Percentiles rank a stretch among this genome's conserved stretches.
Conservation (phyloP, 1,140 invertebrate genomes). For the Drosophila grimshawi region DNA sequence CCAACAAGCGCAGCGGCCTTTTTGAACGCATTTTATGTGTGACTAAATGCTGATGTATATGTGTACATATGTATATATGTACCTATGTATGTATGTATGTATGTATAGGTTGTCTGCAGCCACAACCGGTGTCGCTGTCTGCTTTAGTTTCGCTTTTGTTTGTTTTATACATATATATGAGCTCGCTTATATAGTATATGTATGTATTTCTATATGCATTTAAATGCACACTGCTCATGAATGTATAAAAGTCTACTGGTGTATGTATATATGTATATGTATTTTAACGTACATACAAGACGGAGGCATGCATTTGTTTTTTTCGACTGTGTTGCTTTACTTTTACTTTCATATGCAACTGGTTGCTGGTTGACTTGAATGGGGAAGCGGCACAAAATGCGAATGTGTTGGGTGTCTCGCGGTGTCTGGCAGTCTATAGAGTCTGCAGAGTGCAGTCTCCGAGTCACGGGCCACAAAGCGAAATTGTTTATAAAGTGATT, state of each 20-base stretch:
- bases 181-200: slow-evolving; percentile 41
- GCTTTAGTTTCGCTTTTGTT: slow-evolving; percentile 66
- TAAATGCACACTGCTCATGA: slow-evolving; percentile 59
- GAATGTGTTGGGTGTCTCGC: slow-evolving; percentile 50
- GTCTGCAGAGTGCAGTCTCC: slow-evolving; percentile 24
- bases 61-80: slow-evolving; percentile 18
- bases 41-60: slow-evolving; percentile 36
- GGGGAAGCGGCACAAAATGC: slow-evolving; percentile 60
- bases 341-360: slow-evolving; percentile 83
- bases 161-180: slow-evolving; percentile 58
- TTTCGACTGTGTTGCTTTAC: slow-evolving; percentile 73
- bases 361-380: slow-evolving; percentile 61
- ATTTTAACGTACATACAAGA: slow-evolving; percentile 31
- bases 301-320: slow-evolving; percentile 49
- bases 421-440: slow-evolving; percentile 34
- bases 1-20: slow-evolving; percentile 60
- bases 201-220: slow-evolving; percentile 45
- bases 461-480: slow-evolving; percentile 52
- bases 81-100: slow-evolving; percentile 13
- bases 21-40: slow-evolving; percentile 76
- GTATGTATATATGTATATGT: slow-evolving; percentile 24
- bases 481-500: slow-evolving; percentile 82
- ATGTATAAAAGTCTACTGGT: slow-evolving; percentile 20
- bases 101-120: slow-evolving; percentile 57
- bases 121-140: slow-evolving; percentile 73